Conservation (phyloP, 1,140 invertebrate genomes). For the Piezodorus guildinii region DNA sequence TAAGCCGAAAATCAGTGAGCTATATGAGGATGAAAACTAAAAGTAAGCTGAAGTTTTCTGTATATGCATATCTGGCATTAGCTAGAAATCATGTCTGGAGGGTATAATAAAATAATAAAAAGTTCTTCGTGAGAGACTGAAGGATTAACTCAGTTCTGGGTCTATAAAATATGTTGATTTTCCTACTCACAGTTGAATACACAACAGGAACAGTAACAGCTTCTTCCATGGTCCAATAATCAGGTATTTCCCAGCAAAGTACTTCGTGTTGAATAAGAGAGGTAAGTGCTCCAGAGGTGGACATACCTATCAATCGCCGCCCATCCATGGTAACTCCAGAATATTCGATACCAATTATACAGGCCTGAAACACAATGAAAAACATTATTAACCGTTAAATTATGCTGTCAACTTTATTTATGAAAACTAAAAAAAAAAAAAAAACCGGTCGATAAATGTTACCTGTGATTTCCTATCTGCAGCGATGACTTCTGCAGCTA, state of each 20-base stretch:
- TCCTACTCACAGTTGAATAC: constrained; percentile 55
- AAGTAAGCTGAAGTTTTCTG: no score
- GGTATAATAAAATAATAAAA: no score
- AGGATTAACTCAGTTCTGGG: no score
- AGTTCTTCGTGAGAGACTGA: no score
- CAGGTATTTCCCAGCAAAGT: constrained; percentile 66
- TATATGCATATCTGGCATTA: no score
- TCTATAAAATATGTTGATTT: neutral
- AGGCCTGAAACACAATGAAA: constrained; percentile 34
- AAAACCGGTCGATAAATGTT: no score
- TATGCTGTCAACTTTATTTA: no score
- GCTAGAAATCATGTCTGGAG: no score
- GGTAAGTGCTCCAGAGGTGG: constrained; percentile 41
- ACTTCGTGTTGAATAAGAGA: constrained; percentile 46
- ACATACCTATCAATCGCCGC: constrained; percentile 56
- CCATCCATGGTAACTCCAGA: constrained; percentile 44
- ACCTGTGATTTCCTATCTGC: constrained; percentile 30
- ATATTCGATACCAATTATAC: constrained; percentile 61
- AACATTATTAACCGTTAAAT: neutral
- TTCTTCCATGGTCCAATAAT: constrained; percentile 71
- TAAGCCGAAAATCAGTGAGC: no score
- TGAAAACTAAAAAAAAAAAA: no score
- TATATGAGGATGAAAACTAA: no score
- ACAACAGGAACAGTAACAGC: constrained; percentile 79
- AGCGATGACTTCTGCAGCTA: constrained; percentile 48